Base-by-base conservation (phyloP, 2,888 invertebrate genomes). In the Caenorhabditis wallacei region DNA sequence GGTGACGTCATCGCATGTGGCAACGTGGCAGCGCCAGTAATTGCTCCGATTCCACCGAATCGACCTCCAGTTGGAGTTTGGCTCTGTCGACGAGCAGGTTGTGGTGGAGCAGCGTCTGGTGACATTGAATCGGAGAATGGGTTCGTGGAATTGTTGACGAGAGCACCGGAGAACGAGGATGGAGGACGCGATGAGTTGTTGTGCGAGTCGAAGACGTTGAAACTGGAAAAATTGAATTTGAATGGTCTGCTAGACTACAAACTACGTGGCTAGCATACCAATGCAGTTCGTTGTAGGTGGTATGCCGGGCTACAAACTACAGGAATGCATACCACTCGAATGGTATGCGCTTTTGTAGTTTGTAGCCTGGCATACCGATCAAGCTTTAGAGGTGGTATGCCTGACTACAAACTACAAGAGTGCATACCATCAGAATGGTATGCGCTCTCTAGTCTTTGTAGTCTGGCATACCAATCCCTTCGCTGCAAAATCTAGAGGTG, bases 1-100 rank as follows among this genome's bases (percentile, higher is more conserved):
- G 82, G 82, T 5, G 82, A 82, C 20, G 82, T 76, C 69, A 82
- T 71, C 10, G 82, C 76, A 18, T 80, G 80, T 11, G 79, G 79
- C 20, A 79, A 46, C 2, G 79, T 79, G 22, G 63, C 74, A 1
- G 68, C 48, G 35, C 72, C 72, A 30, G 57, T 57, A n/a, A 66
- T 66, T 0, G 51, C 66, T 37, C 43, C 57, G 13, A 51, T 51
- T 37, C 69, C 56, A 22, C 71, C 64, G 46, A 71, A 79, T 13
- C 71, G n/a, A 2, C 63, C 40, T 4, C 40, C 30, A 7, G 71
- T 72, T 20, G 75, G 69, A 16, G 70, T 64, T 3, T 35, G 24
- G 18, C 22, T 51, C 53, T 53, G 63, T 11, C 53, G 78, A 8
- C 61, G 43, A 20, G 16, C 37, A 43, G 51, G 24, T 13, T n/a